Conservation (phyloP, 2,797 vertebrate genomes). For the Brachyrhaphis roseni region DNA sequence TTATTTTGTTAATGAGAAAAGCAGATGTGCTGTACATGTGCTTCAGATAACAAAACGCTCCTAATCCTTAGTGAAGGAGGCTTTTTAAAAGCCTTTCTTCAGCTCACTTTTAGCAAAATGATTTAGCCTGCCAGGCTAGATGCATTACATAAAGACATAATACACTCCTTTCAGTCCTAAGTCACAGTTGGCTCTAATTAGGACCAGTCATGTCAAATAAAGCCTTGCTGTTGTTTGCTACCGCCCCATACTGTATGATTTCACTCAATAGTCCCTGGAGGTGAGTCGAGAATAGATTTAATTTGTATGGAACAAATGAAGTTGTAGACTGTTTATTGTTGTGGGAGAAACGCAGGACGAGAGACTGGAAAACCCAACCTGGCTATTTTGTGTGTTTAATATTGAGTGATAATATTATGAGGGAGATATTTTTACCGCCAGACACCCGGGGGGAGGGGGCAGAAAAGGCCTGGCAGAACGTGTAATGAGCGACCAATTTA, state of each 20-base stretch:
- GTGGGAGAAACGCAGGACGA: neutral
- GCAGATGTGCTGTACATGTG: conserved; percentile 19
- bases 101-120: neutral
- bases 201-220: neutral
- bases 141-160: conserved; percentile 5
- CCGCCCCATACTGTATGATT: neutral
- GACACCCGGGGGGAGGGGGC: neutral
- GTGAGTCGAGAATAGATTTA: neutral
- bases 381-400: neutral
- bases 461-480: neutral
- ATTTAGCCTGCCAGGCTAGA: neutral
- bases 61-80: conserved; percentile 40
- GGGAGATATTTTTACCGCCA: neutral
- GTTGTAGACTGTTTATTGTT: neutral
- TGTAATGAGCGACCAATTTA: neutral
- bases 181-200: conserved; percentile 14
- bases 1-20: conserved; percentile 26
- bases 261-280: neutral
- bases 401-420: neutral
- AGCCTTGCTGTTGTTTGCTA: neutral
- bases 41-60: conserved; percentile 31
- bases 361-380: neutral
- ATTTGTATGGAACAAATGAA: neutral
- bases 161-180: neutral
- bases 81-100: neutral